Base-by-base conservation (phyloP, 2,888 invertebrate genomes). In the Ischnus inquisitorius region DNA sequence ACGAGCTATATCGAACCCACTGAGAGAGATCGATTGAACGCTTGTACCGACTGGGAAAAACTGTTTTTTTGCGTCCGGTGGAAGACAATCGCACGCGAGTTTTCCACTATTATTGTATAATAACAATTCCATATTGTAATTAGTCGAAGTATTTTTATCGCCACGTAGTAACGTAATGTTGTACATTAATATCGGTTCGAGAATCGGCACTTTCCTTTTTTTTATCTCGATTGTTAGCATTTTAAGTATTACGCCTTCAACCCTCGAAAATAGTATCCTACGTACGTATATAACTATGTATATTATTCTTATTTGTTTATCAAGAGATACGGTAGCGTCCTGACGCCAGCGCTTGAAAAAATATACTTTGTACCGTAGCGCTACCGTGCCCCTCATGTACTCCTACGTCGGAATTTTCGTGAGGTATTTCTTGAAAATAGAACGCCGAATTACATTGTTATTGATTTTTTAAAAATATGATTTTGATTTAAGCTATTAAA, bases 161-260 rank as follows among this genome's bases (percentile, higher is more conserved):
- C 34, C 28, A 46, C 41, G 39, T 14, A 16, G 16, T 64, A 81
- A 67, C 68, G 19, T 6, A 68, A 48, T 74, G 34, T 79, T 84
- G 82, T 82, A 84, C 79, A 65, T 77, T 86, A 68, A 16, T 79
- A 62, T 48, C 54, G 39, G 28, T 68, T 57, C n/a, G 25, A 64
- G 16, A 39, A 54, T 76, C 65, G 68, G 60, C 57, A 60, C 51
- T 75, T 75, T 4, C 51, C 28, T 46, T 81, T n/a, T 71, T 48
- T 34, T 41, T 28, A 51, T 48, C 51, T 12, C 51, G 10, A 43
- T 74, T 48, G 34, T 65, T 75, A 43, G 64, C 65, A 57, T 48
- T 71, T 22, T 68, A 77, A 80, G 46, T 41, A 34, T 41, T 72
- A 67, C 72, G 46, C 67, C 46, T 51, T 75, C 69, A 64, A 46